Conservation (phyloP, 2,797 vertebrate species). For the Bradypus variegatus region DNA sequence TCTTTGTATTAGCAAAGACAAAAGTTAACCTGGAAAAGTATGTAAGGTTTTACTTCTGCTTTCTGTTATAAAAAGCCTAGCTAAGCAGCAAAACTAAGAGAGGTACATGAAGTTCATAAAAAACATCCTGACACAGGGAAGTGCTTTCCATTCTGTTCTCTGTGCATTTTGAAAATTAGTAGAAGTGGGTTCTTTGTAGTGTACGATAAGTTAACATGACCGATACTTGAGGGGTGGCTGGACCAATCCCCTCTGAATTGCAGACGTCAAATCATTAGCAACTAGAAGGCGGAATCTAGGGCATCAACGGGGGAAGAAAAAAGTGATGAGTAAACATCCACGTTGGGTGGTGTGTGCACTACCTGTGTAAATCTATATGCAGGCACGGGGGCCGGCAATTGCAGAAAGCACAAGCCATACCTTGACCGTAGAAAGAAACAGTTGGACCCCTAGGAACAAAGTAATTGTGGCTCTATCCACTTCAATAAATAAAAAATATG, state of each 20-base stretch:
- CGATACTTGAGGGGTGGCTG: slow-evolving; percentile 58
- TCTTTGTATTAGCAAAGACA: slow-evolving; percentile 56
- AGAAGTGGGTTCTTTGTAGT: slow-evolving; percentile 46
- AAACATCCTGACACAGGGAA: neutral
- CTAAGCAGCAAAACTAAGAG: slow-evolving; percentile 24
- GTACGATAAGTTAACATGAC: slow-evolving; percentile 15
- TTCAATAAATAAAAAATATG: neutral
- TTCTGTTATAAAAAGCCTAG: slow-evolving; percentile 46
- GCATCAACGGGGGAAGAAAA: slow-evolving; percentile 28
- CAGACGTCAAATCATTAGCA: neutral
- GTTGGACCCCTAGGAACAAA: neutral
- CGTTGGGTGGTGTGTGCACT: neutral
- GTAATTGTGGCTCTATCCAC: neutral
- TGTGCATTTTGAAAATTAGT: slow-evolving; percentile 41
- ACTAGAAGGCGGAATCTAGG: slow-evolving; percentile 20
- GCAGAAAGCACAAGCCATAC: slow-evolving; percentile 68
- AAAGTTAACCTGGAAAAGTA: neutral
- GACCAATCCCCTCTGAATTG: slow-evolving; percentile 60
- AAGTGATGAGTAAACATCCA: neutral
- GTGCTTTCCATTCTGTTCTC: slow-evolving; percentile 19
- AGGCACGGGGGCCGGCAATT: neutral
- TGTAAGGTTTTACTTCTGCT: slow-evolving; percentile 31
- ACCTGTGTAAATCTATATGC: slow-evolving; percentile 35
- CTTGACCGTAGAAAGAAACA: neutral
- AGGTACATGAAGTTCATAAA: slow-evolving; percentile 49